A percentile compares a stretch with the other conserved stretches of the same genome.
Conservation (phyloP, 2,113 vertebrate genomes). For the Panthera uncia region DNA sequence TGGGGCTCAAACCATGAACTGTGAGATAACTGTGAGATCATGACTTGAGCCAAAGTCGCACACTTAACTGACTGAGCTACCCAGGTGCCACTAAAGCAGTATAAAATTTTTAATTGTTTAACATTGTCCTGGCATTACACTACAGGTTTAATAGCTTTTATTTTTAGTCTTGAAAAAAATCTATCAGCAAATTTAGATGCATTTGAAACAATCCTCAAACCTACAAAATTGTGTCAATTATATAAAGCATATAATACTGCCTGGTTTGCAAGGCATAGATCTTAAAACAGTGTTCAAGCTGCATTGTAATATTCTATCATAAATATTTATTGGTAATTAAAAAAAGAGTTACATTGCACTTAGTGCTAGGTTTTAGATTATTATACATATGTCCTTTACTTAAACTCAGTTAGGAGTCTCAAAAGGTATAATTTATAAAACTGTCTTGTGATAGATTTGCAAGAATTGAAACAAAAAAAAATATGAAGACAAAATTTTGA, state of each 20-base stretch:
- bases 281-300: background rate
- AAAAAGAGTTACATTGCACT: background rate
- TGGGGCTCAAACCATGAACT: too few relatives aligned
- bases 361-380: background rate
- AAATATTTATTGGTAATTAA: constrained; percentile 55
- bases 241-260: background rate
- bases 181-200: background rate
- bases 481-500: background rate
- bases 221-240: background rate
- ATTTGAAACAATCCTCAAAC: background rate
- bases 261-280: background rate
- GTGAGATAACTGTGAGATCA: too few relatives aligned
- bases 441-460: background rate
- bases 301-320: background rate
- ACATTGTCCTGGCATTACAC: background rate
- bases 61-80: too few relatives aligned
- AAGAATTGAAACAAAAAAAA: background rate
- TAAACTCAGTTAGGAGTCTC: background rate
- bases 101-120: too few relatives aligned
- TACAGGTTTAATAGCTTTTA: background rate
- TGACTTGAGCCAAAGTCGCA: too few relatives aligned
- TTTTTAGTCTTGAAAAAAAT: background rate
- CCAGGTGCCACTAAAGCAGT: too few relatives aligned
- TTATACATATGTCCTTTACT: background rate
- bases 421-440: background rate